Evolutionary conservation across 2,113 vertebrate species (phyloP).

Genomic region (Amblyopsis rosae): DNA sequence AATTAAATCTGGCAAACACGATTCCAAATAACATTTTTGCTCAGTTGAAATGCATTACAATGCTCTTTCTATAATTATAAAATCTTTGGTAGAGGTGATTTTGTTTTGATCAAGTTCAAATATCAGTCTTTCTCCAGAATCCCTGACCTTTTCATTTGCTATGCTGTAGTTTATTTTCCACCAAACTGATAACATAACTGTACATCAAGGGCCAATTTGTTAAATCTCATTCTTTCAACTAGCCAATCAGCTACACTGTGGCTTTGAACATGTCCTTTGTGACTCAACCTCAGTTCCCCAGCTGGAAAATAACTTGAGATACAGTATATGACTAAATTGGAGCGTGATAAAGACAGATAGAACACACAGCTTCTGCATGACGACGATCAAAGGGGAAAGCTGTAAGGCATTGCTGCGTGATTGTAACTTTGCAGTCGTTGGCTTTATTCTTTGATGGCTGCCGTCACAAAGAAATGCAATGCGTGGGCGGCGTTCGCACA

Average conservation of each 20-base stretch:
- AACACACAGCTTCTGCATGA: conserved; percentile 11
- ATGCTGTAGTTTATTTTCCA: conserved; percentile 19
- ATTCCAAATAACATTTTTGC: too few species aligned
- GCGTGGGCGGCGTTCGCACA: background rate
- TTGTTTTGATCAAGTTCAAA: too few species aligned
- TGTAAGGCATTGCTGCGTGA: conserved; percentile 34
- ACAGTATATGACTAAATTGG: background rate
- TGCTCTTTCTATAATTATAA: too few species aligned
- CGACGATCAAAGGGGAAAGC: background rate
- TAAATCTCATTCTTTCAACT: background rate
- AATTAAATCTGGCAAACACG: too few species aligned
- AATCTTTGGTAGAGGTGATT: too few species aligned
- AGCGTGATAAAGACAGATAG: conserved; percentile 25
- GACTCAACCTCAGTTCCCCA: conserved; percentile 33
- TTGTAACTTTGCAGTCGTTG: conserved; percentile 18
- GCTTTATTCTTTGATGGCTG: conserved; percentile 13
- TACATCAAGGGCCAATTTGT: background rate
- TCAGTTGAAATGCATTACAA: too few species aligned
- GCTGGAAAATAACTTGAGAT: background rate
- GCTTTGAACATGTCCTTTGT: conserved; percentile 5
- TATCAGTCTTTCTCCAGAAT: too few species aligned
- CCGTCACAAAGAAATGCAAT: conserved; percentile 24
- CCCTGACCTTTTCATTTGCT: background rate
- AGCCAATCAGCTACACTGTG: background rate
- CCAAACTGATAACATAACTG: too few species aligned